Conservation (phyloP, 2,113 vertebrate species). For the Corythaeola cristata region DNA sequence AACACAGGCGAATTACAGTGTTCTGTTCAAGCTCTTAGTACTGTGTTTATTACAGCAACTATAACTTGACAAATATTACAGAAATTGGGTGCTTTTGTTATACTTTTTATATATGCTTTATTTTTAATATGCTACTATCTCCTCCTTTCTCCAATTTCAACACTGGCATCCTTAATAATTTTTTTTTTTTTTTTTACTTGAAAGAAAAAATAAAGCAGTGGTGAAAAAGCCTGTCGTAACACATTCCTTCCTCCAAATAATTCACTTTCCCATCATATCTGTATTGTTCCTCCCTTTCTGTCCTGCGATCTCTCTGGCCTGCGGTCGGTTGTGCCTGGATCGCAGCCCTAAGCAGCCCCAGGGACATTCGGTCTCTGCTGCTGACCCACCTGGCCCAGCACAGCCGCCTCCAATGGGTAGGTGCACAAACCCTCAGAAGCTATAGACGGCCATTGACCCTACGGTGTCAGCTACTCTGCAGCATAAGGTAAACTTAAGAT, state of each 20-base stretch:
- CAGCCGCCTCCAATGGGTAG: rapidly evolving
- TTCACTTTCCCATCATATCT: background rate
- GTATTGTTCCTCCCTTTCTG: background rate
- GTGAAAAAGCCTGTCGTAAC: background rate
- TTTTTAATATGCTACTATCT: background rate
- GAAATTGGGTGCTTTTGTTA: background rate
- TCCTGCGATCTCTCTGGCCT: background rate
- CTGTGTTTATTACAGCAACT: background rate
- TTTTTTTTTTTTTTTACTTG: background rate
- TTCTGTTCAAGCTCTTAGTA: background rate
- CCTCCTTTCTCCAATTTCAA: background rate
- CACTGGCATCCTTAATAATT: background rate
- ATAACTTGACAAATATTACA: background rate
- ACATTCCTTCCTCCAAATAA: background rate
- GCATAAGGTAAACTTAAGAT: background rate
- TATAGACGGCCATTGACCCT: background rate
- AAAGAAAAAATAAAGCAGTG: background rate
- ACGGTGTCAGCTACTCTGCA: rapidly evolving
- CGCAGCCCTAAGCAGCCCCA: background rate
- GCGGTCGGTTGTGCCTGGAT: background rate
- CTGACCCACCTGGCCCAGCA: background rate
- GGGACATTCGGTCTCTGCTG: too few relatives aligned
- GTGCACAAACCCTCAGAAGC: background rate
- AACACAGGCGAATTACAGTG: background rate
- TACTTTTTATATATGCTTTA: background rate